Conservation (phyloP, 2,888 invertebrate species). For the Ferdinandea cuprea region DNA sequence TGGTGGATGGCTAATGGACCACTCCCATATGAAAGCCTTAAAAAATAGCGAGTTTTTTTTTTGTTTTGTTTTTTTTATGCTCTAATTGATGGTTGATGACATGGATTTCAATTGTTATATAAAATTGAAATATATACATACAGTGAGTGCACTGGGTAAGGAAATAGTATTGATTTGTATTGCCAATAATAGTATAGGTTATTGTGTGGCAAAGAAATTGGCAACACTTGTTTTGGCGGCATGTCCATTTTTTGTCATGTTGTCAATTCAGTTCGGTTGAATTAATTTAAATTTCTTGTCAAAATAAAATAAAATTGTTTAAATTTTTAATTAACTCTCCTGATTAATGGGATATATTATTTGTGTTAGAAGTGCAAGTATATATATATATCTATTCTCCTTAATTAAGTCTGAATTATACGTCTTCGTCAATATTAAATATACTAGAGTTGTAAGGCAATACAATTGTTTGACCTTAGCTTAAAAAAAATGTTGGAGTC, state of each 20-base stretch:
- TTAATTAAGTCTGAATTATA: too few relatives aligned
- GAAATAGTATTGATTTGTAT: conserved; percentile 47
- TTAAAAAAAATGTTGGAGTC: too few relatives aligned
- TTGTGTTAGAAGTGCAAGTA: too few relatives aligned
- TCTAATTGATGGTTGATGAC: conserved; percentile 56
- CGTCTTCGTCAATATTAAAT: too few relatives aligned
- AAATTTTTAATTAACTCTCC: too few relatives aligned
- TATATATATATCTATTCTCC: too few relatives aligned
- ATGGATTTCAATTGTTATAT: conserved; percentile 69
- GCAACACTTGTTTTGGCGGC: conserved; percentile 51
- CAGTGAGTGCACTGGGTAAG: conserved; percentile 7
- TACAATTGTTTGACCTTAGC: too few relatives aligned
- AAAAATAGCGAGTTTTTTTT: conserved; percentile 68
- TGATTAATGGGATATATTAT: too few relatives aligned
- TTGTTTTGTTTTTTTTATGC: conserved; percentile 28
- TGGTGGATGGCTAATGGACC: conserved; percentile 77
- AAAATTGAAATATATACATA: conserved; percentile 49
- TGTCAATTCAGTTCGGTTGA: conserved; percentile 13
- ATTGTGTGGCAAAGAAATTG: conserved; percentile 47
- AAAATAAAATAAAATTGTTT: neutral
- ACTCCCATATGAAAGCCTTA: conserved; percentile 77
- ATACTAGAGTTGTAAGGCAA: too few relatives aligned
- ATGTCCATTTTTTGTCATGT: conserved; percentile 9
- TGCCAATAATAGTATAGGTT: conserved; percentile 44
- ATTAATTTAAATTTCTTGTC: neutral